Percentiles rank a stretch among this genome's conserved stretches.
phyloP scores from a whole-genome alignment of 2,113 vertebrate genomes.

The Muntiacus reevesi region DNA sequence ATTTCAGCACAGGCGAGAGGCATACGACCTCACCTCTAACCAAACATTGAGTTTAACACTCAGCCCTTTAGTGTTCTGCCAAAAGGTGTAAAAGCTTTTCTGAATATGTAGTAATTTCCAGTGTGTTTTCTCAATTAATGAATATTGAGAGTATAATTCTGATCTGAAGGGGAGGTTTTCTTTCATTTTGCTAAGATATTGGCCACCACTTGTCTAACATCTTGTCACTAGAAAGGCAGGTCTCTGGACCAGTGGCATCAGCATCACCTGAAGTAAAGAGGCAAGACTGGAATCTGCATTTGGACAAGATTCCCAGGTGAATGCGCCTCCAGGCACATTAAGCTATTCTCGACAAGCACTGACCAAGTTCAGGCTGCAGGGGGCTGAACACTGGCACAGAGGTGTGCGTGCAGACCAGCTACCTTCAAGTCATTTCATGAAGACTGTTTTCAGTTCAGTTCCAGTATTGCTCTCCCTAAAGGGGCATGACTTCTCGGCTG shows the following conservation, averaged over 20 bases:
- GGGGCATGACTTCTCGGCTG: neutral
- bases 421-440: neutral
- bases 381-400: neutral
- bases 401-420: neutral
- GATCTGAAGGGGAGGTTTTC: neutral
- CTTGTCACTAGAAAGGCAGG: neutral
- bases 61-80: neutral
- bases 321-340: accelerated
- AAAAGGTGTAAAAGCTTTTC: neutral
- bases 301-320: neutral
- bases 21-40: neutral
- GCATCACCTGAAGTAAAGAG: neutral
- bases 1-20: neutral
- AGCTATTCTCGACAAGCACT: neutral
- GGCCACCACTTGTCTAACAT: neutral
- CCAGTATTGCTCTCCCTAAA: neutral
- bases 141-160: neutral
- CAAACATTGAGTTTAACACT: neutral
- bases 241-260: neutral
- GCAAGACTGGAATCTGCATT: neutral
- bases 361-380: neutral
- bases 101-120: neutral
- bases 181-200: neutral
- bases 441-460: neutral
- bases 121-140: neutral